Base-by-base conservation (phyloP, 2,113 vertebrate species). In the Notarius lentiginosus region DNA sequence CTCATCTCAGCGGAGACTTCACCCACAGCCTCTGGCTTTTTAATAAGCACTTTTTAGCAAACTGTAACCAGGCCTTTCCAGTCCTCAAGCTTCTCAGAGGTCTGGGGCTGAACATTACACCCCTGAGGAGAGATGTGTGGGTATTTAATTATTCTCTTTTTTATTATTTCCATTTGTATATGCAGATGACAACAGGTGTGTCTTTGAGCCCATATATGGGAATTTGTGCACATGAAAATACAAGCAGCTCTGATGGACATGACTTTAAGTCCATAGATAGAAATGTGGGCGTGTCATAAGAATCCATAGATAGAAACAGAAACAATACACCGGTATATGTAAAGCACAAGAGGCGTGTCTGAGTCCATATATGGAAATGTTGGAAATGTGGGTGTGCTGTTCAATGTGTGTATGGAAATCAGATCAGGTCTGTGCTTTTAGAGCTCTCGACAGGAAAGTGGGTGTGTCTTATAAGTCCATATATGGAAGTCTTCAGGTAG, bases 31-130 rank as follows among this genome's bases (percentile, higher is more conserved):
- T 27, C 55, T 34, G 27, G 77, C 77, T 58, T 79, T 77, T 34
- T 76, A 76, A 79, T 79, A 56, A 58, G 76, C 76, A 79, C n/a
- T 17, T 56, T 79, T 55, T 79, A 79, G 75, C 51, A 55, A 79
- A 56, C 73, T 76, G 47, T 51, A 77, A 77, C 55, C 27, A 18
- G 55, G 27, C 34, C 27, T 18, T 20, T 58, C 55, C 58, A 55
- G 77, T 58, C 27, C 27, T 58, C 15, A 58, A 79, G 27, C 77
- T 55, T 79, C 55, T 27, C 27, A 79, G 27, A 79, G 55, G 27
- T 79, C 77, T 55, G 75, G 49, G 11, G n/a, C 5, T 27, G 3
- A 77, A 77, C 10, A 30, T 34, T 3, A 55, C 15, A 27, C 2
- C 17, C 20, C 55, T 5, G 73, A 58, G 7, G 3, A 58, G 10